Conservation (phyloP, 2,888 invertebrate genomes). For the Ormyrus thymus region DNA sequence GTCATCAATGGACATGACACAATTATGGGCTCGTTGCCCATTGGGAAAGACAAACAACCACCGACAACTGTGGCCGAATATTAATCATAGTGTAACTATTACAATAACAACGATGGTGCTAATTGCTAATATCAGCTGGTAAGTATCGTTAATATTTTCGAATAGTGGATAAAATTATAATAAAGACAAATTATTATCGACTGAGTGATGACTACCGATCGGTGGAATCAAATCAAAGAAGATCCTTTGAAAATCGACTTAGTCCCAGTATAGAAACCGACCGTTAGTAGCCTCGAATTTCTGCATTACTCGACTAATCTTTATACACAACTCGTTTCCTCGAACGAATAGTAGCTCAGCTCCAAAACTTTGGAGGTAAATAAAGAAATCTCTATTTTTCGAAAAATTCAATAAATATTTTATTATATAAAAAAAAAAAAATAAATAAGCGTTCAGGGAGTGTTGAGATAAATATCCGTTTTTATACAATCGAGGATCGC, state of each 20-base stretch:
- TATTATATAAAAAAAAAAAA: background rate
- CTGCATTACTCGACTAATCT: no score
- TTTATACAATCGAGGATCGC: background rate
- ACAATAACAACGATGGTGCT: background rate
- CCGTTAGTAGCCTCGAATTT: no score
- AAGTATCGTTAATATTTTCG: background rate
- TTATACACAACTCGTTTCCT: background rate
- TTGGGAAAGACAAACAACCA: conserved; percentile 1
- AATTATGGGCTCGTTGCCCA: background rate
- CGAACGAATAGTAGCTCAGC: background rate
- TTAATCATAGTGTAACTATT: conserved; percentile 11
- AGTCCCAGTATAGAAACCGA: background rate
- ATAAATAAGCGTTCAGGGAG: background rate
- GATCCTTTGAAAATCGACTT: background rate
- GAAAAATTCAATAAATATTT: background rate
- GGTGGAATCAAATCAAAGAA: background rate
- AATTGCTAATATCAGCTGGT: background rate
- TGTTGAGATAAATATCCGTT: background rate
- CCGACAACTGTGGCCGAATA: background rate
- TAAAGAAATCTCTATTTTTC: background rate
- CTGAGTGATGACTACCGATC: background rate
- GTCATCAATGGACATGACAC: conserved; percentile 28
- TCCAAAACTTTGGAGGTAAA: background rate
- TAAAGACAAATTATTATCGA: background rate
- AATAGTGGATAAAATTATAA: background rate